Base-by-base conservation (phyloP, 2,888 invertebrate genomes). In the Poecilobothrus nobilitatus region DNA sequence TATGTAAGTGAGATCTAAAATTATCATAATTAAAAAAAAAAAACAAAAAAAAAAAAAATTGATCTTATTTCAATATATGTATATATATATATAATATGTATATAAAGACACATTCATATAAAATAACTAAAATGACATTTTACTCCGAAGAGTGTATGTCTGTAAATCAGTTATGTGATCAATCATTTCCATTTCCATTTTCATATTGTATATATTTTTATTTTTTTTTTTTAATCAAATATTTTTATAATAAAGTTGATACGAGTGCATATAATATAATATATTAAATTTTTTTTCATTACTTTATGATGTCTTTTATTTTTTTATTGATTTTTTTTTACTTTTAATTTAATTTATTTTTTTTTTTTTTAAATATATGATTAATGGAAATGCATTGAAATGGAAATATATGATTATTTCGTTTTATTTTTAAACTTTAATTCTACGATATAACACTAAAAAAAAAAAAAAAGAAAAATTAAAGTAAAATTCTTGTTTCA, bases 321-420 rank as follows among this genome's bases (percentile, higher is more conserved):
- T 5, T 27, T 27, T 27, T 27, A 27, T 27, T 27, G 3, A 27
- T 27, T 27, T 27, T 5, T 27, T 27, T 27, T 27, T 27, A n/a
- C n/a, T 27, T 27, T 27, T 27, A 4, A 27, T 27, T 4, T 27
- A 27, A 5, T 27, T 27, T 27, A 4, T 27, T 27, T 27, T 27
- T 27, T 27, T 27, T 27, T 27, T 53, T 53, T 53, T 18, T 53
- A 15, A 53, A 53, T 53, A 15, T 53, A 53, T 53, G 53, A 53
- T 53, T 53, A 53, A 53, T 53, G 53, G 53, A 53, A 53, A 53
- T 53, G 53, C 53, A 53, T 53, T 53, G 53, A 53, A 53, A 53
- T 53, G 53, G 53, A 53, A 53, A 53, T 53, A 53, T 53, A 53
- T 53, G 53, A 53, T 53, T 53, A 53, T 53, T 37, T 37, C 7